These are phyloP conservation scores for Laodelphax striatellus DNA, from an alignment of 1,140 invertebrate genomes.

Conservation along the genomic window DNA sequence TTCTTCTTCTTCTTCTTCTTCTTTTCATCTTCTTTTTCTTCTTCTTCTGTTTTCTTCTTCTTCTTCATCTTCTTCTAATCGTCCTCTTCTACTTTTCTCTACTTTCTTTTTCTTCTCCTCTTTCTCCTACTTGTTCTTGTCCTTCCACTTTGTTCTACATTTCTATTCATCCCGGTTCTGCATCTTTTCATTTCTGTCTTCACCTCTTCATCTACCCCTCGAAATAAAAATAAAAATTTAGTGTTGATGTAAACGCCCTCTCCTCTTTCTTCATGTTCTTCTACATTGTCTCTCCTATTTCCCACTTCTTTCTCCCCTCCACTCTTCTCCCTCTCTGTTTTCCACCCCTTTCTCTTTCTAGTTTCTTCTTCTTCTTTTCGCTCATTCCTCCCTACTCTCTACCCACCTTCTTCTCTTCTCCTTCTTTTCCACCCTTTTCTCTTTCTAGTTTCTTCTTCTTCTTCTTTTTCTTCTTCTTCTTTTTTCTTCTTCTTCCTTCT, in stretches of 20 bases:
- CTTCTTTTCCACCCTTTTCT: neutral
- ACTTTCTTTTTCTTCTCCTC: conserved; percentile 3
- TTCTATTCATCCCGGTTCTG: no score
- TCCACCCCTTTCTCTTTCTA: neutral
- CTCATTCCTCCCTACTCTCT: neutral
- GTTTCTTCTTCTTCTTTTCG: neutral
- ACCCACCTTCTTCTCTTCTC: neutral
- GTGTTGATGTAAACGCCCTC: no score
- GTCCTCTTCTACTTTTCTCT: neutral
- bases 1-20: neutral
- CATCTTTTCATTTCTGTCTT: no score
- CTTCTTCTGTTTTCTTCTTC: neutral
- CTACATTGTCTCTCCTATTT: conserved; percentile 2
- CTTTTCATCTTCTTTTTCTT: no score
- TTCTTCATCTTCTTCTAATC: neutral
- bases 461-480: no score
- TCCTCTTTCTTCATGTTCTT: conserved; percentile 7
- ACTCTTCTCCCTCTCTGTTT: conserved; percentile 11
- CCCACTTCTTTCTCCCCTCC: conserved; percentile 13
- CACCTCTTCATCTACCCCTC: no score
- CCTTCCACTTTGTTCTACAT: no score
- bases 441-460: conserved; percentile 9
- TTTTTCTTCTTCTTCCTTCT: neutral
- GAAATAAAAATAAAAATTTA: no score
- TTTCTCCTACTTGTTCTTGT: neutral